Conservation (phyloP, 2,113 vertebrate species). For the Menura novaehollandiae region DNA sequence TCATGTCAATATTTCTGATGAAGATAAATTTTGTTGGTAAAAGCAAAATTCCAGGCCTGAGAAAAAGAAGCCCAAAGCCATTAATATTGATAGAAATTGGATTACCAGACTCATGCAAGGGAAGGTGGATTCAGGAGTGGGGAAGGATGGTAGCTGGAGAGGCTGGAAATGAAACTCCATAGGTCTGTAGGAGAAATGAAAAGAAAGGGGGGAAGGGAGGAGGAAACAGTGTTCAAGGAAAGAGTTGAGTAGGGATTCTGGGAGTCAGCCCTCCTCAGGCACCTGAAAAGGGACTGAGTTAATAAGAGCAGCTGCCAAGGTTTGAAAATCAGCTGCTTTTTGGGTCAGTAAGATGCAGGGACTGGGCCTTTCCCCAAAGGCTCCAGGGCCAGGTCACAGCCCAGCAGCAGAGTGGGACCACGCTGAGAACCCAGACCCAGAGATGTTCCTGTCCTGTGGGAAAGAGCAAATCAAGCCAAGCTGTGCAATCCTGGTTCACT, state of each 20-base stretch:
- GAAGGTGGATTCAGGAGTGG: neutral
- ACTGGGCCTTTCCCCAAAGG: neutral
- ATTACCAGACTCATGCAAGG: neutral
- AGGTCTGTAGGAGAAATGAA: neutral
- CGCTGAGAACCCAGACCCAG: neutral
- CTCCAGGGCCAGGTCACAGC: neutral
- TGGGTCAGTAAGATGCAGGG: neutral
- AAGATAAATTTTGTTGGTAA: conserved; percentile 55
- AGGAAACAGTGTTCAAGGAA: neutral
- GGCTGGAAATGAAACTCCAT: neutral
- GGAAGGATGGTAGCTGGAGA: neutral
- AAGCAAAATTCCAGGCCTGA: conserved; percentile 29
- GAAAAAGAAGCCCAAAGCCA: neutral
- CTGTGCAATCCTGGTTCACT: neutral
- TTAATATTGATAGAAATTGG: conserved; percentile 26
- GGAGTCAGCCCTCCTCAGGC: neutral
- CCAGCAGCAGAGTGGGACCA: neutral
- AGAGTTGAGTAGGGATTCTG: neutral
- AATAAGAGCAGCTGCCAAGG: neutral
- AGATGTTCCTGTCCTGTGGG: neutral
- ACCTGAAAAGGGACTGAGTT: neutral
- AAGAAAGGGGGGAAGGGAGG: neutral
- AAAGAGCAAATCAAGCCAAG: neutral
- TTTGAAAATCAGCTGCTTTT: neutral
- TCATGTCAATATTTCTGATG: neutral